These are phyloP conservation scores for Umimayanthus kanabou DNA, from an alignment of 92 coral and sea anemone species.

Conservation along the genomic window DNA sequence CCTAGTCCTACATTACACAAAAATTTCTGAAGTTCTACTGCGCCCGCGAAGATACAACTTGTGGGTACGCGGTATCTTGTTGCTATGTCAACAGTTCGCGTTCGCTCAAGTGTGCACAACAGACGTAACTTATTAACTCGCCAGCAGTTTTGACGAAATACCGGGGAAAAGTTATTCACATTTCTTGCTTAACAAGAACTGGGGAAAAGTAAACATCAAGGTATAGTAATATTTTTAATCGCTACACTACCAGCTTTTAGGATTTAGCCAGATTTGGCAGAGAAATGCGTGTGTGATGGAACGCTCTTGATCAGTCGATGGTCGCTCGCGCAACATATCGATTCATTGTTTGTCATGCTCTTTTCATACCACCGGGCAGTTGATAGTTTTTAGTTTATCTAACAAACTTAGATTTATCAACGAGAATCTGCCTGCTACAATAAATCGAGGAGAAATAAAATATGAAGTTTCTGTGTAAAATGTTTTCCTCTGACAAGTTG, in stretches of 20 bases:
- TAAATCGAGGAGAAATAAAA: not conserved
- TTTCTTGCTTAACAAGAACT: not conserved
- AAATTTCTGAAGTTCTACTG: not conserved
- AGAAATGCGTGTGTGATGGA: not conserved
- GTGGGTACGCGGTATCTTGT: not conserved
- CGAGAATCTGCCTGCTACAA: not conserved
- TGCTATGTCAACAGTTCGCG: constrained; percentile 18
- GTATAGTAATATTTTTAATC: not conserved
- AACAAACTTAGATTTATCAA: not conserved
- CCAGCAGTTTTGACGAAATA: constrained; percentile 2
- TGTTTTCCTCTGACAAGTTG: not conserved
- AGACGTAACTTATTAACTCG: too few relatives aligned
- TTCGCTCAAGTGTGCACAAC: constrained; percentile 39
- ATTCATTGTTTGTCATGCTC: not conserved
- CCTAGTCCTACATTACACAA: too few relatives aligned
- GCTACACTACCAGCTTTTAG: not conserved
- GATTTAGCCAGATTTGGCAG: not conserved
- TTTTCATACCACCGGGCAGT: not conserved
- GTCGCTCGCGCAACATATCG: not conserved
- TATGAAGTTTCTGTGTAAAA: not conserved
- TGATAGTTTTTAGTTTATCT: too few relatives aligned
- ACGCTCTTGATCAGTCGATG: not conserved
- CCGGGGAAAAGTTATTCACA: constrained; percentile 21
- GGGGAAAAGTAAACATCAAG: not conserved
- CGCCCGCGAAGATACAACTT: constrained; percentile 7